These are phyloP conservation scores for Atta cephalotes DNA, from an alignment of 1,140 invertebrate genomes.

Conservation along the genomic window DNA sequence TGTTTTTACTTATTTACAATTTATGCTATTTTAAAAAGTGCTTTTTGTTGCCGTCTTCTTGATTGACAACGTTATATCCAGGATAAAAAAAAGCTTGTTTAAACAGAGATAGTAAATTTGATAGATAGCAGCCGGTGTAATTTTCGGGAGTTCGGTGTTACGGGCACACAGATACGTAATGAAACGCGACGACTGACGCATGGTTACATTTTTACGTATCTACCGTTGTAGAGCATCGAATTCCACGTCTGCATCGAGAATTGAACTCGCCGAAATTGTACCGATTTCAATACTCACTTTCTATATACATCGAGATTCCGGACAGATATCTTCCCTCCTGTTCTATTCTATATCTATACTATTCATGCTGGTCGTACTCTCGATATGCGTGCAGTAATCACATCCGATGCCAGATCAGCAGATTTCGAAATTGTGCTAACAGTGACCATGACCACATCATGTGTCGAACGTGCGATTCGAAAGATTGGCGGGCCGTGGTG, in stretches of 20 bases:
- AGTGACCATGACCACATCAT: slow-evolving; percentile 43
- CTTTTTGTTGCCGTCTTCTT: background rate
- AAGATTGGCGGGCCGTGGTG: background rate
- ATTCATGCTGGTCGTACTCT: background rate
- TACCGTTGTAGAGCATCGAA: background rate
- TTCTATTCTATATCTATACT: background rate
- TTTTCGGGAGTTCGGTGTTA: slow-evolving; percentile 8
- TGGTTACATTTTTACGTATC: slow-evolving; percentile 30
- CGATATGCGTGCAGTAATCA: slow-evolving; percentile 32
- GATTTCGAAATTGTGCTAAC: slow-evolving; percentile 32
- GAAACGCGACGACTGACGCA: slow-evolving; percentile 33
- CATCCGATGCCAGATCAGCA: background rate
- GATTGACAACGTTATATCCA: background rate
- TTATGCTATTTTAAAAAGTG: background rate
- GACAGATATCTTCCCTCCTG: background rate
- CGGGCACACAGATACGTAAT: background rate
- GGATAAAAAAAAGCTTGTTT: background rate
- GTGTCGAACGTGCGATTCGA: slow-evolving; percentile 27
- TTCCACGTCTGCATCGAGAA: slow-evolving; percentile 13
- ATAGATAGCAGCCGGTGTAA: background rate
- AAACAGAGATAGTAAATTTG: background rate
- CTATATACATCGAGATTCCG: slow-evolving; percentile 4
- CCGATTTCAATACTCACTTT: slow-evolving; percentile 20
- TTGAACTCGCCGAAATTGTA: slow-evolving; percentile 28
- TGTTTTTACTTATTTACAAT: background rate